These are phyloP conservation scores for Dioctria linearis DNA, from an alignment of 2,888 invertebrate genomes.

Conservation along the genomic window DNA sequence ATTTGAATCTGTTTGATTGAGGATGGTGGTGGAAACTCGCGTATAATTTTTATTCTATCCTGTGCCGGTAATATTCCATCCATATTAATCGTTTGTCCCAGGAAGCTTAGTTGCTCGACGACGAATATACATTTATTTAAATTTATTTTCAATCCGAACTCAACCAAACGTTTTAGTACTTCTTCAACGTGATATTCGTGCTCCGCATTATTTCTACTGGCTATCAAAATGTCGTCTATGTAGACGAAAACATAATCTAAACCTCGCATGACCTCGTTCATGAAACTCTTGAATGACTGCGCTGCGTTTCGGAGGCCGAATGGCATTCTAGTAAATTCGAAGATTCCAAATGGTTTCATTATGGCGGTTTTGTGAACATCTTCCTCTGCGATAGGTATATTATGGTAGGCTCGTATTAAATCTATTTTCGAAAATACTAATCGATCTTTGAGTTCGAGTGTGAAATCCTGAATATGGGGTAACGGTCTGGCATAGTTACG, in stretches of 20 bases:
- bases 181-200: neutral
- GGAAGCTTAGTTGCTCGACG: neutral
- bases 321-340: no score
- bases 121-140: neutral
- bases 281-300: no score
- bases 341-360: conserved; percentile 63
- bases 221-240: no score
- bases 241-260: no score
- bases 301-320: no score
- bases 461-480: no score
- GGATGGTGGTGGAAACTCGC: neutral
- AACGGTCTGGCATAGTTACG: no score
- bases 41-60: neutral
- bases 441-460: no score
- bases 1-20: conserved; percentile 12
- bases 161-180: neutral
- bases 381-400: conserved; percentile 63
- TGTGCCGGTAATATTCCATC: neutral
- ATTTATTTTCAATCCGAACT: neutral
- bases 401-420: conserved; percentile 63
- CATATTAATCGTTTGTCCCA: neutral
- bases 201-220: neutral
- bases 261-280: no score
- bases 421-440: neutral
- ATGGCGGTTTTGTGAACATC: conserved; percentile 65